Evolutionary conservation across 2,797 vertebrate species (phyloP), one percentile per base, ranked within the genome.

Genomic region (Sebastes miniatus): DNA sequence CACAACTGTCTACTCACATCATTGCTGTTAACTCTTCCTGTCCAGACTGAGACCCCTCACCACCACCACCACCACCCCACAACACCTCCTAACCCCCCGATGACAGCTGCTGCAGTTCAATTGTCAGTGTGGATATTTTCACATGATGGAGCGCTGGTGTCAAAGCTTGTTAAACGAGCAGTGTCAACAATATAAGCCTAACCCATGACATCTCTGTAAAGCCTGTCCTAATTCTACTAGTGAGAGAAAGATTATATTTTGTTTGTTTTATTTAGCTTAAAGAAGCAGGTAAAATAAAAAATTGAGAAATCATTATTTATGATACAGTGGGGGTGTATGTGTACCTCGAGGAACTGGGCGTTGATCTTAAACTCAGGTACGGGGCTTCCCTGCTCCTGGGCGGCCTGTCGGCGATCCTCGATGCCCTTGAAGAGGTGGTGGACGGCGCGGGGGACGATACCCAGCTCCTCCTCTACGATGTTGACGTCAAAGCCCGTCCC

Each of bases 291-390:
- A 62, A 39, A 58, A 13, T 43, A 43, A 43, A 43, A 47, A 18
- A 16, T 43, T 7, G n/a, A 52, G 50, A 14, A 9, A 57, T 57
- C 3, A 4, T 52, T 5, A 8, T 25, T 32, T 24, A 9, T 27
- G 25, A 14, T 27, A n/a, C 31, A 4, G 12, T 20, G 36, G 25
- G 25, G 22, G 5, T 4, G 27, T 93, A 99, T 97, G 13, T 5
- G 27, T 94, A 99, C 97, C 97, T 99, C 98, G n/a, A 99, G 94
- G 90, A 99, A 99, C 31, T 99, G 98, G 4, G 97, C 97, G 81
- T 97, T 98, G 90, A 99, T 97, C 95, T 98, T 99, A 83, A 98
- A 99, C 94, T 99, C 98, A 0, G 98, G 98, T 12, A 96, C 92
- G 7, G 97, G 97, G 29, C 96, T 93, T 14, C 96, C 97, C 85